These are phyloP conservation scores for Cettia cetti DNA, from an alignment of 2,113 vertebrate genomes.

Conservation along the genomic window DNA sequence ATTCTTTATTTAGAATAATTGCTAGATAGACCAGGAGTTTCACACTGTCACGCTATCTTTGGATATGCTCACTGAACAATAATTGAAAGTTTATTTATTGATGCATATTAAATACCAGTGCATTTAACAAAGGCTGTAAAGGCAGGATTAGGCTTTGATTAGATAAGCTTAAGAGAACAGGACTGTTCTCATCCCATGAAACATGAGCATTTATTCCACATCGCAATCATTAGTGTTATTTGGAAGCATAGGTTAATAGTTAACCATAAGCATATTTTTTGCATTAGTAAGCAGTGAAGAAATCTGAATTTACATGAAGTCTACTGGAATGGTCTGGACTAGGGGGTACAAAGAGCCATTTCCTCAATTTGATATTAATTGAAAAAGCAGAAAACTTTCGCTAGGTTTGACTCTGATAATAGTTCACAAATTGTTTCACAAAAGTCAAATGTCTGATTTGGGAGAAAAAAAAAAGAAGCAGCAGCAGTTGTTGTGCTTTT, in stretches of 20 bases:
- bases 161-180: slow-evolving; percentile 59
- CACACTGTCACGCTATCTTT: slow-evolving; percentile 61
- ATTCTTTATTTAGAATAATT: slow-evolving; percentile 68
- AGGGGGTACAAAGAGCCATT: not conserved
- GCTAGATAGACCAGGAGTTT: slow-evolving; percentile 57
- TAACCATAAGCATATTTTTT: slow-evolving; percentile 50
- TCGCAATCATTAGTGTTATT: slow-evolving; percentile 60
- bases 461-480: not conserved
- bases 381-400: not conserved
- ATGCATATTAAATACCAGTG: slow-evolving; percentile 70
- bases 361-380: not conserved
- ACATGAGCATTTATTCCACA: slow-evolving; percentile 54
- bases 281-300: slow-evolving; percentile 41
- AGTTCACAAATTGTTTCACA: not conserved
- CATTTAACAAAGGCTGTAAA: slow-evolving; percentile 58
- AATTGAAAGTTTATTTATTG: slow-evolving; percentile 74
- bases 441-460: not conserved
- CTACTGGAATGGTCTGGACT: not conserved
- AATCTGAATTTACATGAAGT: slow-evolving; percentile 20
- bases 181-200: slow-evolving; percentile 42
- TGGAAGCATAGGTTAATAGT: slow-evolving; percentile 60
- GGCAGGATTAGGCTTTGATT: slow-evolving; percentile 62
- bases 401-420: not conserved
- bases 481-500: not conserved
- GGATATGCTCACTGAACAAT: slow-evolving; percentile 61